A percentile compares a stretch with the other conserved stretches of the same genome.
Evolutionary conservation across 2,888 invertebrate genomes (phyloP).

Genomic region (Ischnura elegans): DNA sequence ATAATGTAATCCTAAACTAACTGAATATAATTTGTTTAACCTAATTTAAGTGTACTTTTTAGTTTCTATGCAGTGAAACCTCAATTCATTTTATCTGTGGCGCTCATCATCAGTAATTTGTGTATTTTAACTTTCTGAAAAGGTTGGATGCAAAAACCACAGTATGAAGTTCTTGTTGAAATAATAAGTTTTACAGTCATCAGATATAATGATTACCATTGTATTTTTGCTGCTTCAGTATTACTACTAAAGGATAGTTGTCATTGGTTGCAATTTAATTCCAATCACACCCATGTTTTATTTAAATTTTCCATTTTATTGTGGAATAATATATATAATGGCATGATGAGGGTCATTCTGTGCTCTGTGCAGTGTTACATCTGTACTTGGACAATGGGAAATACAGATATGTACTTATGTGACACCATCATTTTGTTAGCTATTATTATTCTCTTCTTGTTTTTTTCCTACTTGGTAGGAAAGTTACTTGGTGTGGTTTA

Average conservation of each 20-base stretch:
- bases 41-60: constrained; percentile 33
- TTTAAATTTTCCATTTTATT: not conserved
- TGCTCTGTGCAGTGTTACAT: not conserved
- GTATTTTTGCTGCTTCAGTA: not conserved
- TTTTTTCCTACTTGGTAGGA: not conserved
- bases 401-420: not conserved
- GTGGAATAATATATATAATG: not conserved
- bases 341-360: constrained; percentile 28
- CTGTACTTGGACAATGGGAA: not conserved
- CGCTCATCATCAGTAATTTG: not conserved
- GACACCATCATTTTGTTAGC: constrained; percentile 14
- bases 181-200: not conserved
- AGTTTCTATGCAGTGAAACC: constrained; percentile 48
- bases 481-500: not conserved
- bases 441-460: constrained; percentile 46
- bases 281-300: not conserved
- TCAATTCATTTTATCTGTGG: constrained; percentile 53
- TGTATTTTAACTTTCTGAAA: not conserved
- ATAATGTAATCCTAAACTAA: constrained; percentile 44
- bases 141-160: not conserved
- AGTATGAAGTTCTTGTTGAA: not conserved
- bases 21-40: constrained; percentile 33
- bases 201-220: not conserved
- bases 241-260: not conserved
- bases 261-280: not conserved